Conservation (phyloP, 2,113 vertebrate genomes). For the Charadrius vociferus region DNA sequence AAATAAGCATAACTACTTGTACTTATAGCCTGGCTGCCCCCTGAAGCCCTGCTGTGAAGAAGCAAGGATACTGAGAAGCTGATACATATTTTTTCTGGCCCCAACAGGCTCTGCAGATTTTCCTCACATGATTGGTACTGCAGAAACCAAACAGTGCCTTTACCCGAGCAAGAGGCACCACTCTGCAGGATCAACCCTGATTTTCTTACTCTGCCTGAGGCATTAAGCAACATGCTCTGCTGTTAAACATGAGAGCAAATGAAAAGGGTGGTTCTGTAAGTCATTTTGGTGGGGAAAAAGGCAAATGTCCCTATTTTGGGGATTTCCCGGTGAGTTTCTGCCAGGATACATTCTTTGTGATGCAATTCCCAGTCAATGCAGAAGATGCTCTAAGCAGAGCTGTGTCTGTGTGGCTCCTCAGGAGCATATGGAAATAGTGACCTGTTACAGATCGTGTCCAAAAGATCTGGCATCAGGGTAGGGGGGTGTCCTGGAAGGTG, state of each 20-base stretch:
- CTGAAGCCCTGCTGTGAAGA: neutral
- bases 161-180: neutral
- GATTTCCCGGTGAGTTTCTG: neutral
- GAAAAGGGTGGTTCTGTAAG: neutral
- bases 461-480: no score
- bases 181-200: neutral
- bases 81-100: neutral
- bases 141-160: neutral
- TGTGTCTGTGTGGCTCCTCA: neutral
- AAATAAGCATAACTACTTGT: neutral
- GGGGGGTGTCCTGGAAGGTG: neutral
- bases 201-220: neutral
- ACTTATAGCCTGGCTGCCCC: neutral
- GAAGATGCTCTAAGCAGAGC: neutral
- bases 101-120: neutral
- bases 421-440: neutral
- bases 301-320: neutral
- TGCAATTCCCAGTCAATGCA: neutral
- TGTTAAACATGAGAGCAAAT: neutral
- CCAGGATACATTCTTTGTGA: neutral
- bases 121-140: fast-evolving
- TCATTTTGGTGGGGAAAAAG: neutral
- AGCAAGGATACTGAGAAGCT: neutral
- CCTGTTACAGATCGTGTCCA: neutral
- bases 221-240: neutral